phyloP scores from a whole-genome alignment of 2,888 invertebrate species.

The Eupithecia insigniata region DNA sequence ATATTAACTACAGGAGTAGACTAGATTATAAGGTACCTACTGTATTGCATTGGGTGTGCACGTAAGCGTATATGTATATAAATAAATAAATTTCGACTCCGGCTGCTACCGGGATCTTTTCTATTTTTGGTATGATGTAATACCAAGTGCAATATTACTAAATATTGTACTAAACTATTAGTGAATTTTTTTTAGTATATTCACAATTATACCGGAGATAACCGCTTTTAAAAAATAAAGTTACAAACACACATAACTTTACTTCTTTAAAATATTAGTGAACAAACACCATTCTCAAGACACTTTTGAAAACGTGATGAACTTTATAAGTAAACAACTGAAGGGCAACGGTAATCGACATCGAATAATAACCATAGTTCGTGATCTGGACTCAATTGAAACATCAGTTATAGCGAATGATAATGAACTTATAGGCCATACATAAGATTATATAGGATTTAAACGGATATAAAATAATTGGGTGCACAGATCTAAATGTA shows the following conservation, averaged over 20 bases:
- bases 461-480: constrained; percentile 1
- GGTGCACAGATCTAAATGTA: not conserved
- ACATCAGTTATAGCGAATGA: constrained; percentile 44
- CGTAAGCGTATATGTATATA: too few species aligned
- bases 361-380: constrained; percentile 45
- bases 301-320: constrained; percentile 41
- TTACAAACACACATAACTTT: not conserved
- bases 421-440: constrained; percentile 24
- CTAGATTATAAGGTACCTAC: too few species aligned
- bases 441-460: not conserved
- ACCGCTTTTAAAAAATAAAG: not conserved
- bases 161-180: too few species aligned
- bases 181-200: too few species aligned
- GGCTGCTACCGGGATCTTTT: too few species aligned
- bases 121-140: too few species aligned
- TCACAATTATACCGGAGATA: not conserved
- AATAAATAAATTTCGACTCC: too few species aligned
- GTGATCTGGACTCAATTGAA: constrained; percentile 48
- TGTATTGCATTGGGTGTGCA: too few species aligned
- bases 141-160: too few species aligned
- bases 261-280: not conserved
- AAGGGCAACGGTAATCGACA: constrained; percentile 45
- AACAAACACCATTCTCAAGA: constrained; percentile 19
- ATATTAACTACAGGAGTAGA: too few species aligned
- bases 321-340: constrained; percentile 38